Evolutionary conservation across 1,140 invertebrate genomes (phyloP).

Genomic region (Drosophila parabipectinata): DNA sequence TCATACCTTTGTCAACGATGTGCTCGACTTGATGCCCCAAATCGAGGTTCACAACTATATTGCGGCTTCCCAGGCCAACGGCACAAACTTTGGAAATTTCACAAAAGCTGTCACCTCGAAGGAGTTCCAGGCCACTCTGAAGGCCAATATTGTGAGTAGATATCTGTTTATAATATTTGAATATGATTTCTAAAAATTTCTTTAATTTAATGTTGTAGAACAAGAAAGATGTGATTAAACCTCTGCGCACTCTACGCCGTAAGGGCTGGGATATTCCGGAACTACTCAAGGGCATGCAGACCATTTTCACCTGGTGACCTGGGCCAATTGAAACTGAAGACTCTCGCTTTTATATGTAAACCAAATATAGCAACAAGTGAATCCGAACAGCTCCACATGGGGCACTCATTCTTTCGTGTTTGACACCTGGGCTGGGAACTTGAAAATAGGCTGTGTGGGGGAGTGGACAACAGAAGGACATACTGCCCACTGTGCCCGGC

Average conservation of each 20-base stretch:
- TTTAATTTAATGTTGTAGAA: constrained; percentile 31
- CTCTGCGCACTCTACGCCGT: constrained; percentile 43
- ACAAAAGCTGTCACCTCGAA: constrained; percentile 29
- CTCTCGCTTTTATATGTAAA: constrained; percentile 30
- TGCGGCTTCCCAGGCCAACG: not conserved
- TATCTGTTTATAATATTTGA: not conserved
- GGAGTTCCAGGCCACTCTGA: constrained; percentile 45
- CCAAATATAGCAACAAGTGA: constrained; percentile 49
- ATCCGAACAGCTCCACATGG: constrained; percentile 11
- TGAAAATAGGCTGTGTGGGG: not conserved
- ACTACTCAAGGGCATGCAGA: constrained; percentile 33
- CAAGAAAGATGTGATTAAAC: constrained; percentile 43
- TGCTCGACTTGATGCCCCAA: constrained; percentile 47
- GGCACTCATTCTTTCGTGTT: constrained; percentile 7
- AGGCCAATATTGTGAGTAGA: constrained; percentile 48
- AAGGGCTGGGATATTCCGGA: constrained; percentile 59
- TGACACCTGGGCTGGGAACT: constrained; percentile 20
- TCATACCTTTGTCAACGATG: constrained; percentile 52
- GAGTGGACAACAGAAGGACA: not conserved
- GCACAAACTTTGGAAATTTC: constrained; percentile 52
- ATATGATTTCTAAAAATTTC: not conserved
- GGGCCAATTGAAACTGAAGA: not conserved
- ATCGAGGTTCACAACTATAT: constrained; percentile 33
- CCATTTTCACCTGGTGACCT: constrained; percentile 54
- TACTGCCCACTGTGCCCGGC: constrained; percentile 12